A percentile compares a stretch with the other conserved stretches of the same genome.
These are phyloP conservation scores for Hirundichthys speculiger DNA, from an alignment of 2,113 vertebrate genomes.

Conservation along the genomic window DNA sequence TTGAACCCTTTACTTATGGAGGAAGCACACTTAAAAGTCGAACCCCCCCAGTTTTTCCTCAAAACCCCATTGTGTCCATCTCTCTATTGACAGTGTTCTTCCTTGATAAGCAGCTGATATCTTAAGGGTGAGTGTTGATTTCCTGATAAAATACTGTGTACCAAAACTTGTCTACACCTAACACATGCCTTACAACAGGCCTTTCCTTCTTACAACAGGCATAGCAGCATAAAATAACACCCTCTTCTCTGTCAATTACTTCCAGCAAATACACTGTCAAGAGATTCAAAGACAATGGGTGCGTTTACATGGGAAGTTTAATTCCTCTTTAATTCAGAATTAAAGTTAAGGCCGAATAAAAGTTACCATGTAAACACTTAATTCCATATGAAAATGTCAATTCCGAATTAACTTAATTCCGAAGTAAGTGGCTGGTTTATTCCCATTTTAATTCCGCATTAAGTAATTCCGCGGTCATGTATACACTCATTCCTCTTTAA, in stretches of 20 bases:
- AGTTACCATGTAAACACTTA: too few relatives aligned
- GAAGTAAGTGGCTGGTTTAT: too few relatives aligned
- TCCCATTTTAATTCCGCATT: too few relatives aligned
- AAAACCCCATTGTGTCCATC: not conserved
- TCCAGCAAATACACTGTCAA: conserved; percentile 11
- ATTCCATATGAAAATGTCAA: too few relatives aligned
- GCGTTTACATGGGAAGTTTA: too few relatives aligned
- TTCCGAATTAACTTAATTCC: too few relatives aligned
- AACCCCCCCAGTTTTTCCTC: not conserved
- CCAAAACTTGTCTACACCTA: conserved; percentile 41
- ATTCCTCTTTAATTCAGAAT: too few relatives aligned
- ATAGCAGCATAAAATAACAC: conserved; percentile 32
- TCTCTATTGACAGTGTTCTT: not conserved
- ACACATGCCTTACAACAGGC: too few relatives aligned
- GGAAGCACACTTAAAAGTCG: conserved; percentile 29
- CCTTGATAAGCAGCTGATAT: not conserved
- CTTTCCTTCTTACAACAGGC: too few relatives aligned
- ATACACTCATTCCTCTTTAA: too few relatives aligned
- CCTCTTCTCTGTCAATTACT: conserved; percentile 12
- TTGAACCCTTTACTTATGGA: conserved; percentile 15
- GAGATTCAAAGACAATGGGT: conserved; percentile 21
- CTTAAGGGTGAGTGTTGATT: not conserved
- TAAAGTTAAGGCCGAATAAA: too few relatives aligned
- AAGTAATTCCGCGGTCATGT: too few relatives aligned
- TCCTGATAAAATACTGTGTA: not conserved